phyloP scores from a whole-genome alignment of 2,888 invertebrate species.

The Miltochrista miniata region DNA sequence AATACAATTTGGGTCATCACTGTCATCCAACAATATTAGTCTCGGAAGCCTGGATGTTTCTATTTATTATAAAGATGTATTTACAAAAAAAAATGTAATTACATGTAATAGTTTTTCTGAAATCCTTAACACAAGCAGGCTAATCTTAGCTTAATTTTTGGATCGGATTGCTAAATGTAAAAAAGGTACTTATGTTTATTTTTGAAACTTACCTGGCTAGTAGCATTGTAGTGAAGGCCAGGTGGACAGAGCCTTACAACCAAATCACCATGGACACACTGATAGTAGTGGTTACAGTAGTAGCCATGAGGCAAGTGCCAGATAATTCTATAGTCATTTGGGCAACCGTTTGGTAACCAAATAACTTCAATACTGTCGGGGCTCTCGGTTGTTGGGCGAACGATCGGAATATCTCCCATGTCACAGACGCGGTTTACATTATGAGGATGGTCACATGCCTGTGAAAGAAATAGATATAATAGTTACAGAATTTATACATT shows the following conservation, averaged over 20 bases:
- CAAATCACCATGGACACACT: slow-evolving; percentile 19
- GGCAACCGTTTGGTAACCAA: slow-evolving; percentile 20
- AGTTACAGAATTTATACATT: background rate
- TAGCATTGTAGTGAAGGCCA: slow-evolving; percentile 17
- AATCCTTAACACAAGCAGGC: too few species aligned
- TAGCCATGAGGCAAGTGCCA: slow-evolving; percentile 22
- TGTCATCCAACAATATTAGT: too few species aligned
- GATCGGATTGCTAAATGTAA: too few species aligned
- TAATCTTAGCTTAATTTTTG: too few species aligned
- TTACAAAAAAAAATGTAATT: too few species aligned
- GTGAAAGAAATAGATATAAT: background rate
- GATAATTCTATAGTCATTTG: slow-evolving; percentile 11
- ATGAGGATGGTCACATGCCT: slow-evolving; percentile 2
- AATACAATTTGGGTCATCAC: too few species aligned
- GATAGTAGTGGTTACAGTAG: slow-evolving; percentile 23
- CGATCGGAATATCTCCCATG: background rate
- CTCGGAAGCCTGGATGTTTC: too few species aligned
- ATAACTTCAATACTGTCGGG: background rate
- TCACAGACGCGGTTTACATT: slow-evolving; percentile 1
- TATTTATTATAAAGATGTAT: too few species aligned
- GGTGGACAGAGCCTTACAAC: slow-evolving; percentile 5
- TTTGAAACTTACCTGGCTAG: slow-evolving; percentile 12
- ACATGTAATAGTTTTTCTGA: too few species aligned
- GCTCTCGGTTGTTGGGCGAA: background rate
- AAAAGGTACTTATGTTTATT: too few species aligned